These are phyloP conservation scores for Drosophila subsilvestris DNA, from an alignment of 2,888 invertebrate genomes.

Conservation along the genomic window DNA sequence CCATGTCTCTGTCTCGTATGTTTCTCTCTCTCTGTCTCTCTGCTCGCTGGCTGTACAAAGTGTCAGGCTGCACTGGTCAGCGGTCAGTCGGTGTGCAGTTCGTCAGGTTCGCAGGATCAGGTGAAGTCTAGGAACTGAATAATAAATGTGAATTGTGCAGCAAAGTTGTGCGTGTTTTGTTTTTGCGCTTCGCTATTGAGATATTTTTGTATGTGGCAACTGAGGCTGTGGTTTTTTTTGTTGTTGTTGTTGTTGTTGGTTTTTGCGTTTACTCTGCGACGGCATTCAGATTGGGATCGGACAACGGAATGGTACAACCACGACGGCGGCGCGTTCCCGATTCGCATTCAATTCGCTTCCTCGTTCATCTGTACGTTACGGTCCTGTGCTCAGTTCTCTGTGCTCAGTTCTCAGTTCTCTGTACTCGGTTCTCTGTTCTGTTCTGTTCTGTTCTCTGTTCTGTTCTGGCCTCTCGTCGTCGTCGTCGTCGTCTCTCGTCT, in stretches of 20 bases:
- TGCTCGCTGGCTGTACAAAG: not conserved
- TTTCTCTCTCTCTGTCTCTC: not conserved
- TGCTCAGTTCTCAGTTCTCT: not conserved
- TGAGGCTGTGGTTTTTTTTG: not conserved
- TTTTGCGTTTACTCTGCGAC: conserved; percentile 29
- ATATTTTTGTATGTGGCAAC: not conserved
- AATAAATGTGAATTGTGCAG: conserved; percentile 23
- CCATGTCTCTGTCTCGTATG: not conserved
- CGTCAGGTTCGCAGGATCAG: not conserved
- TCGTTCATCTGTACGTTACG: too few relatives aligned
- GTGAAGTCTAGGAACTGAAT: not conserved
- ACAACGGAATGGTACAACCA: conserved; percentile 17
- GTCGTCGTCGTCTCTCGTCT: conserved; percentile 46
- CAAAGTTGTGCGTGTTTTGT: conserved; percentile 26
- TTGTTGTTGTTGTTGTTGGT: conserved; percentile 23
- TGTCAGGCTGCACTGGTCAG: not conserved
- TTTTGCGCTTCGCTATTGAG: not conserved
- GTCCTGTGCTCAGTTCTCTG: too few relatives aligned
- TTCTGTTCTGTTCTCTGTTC: not conserved
- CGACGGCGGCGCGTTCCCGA: conserved; percentile 1
- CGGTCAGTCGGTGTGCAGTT: not conserved
- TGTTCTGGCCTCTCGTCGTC: not conserved
- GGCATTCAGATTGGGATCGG: conserved; percentile 56
- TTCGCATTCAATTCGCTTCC: not conserved
- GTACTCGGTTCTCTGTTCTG: not conserved